Evolutionary conservation across 2,797 vertebrate species (phyloP), one percentile per base, ranked within the genome.

Genomic region (Acanthopagrus latus): DNA sequence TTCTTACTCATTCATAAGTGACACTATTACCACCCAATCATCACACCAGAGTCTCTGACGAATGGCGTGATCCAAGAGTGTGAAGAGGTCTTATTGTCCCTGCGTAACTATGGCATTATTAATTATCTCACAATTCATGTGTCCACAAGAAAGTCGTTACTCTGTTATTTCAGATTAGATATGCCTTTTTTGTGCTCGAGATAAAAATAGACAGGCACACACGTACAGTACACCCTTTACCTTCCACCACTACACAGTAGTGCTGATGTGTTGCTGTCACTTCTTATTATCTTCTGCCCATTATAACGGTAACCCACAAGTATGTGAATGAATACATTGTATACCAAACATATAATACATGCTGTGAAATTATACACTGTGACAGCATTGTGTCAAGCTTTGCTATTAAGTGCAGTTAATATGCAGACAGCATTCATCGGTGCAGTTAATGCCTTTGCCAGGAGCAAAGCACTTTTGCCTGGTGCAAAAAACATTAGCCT

Each of bases 121-220:
- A 64, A 66, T 65, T 76, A 82, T 80, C 60, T 50, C 38, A 18
- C n/a, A 59, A 87, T 80, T 82, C 71, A 84, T 79, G 73, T 73
- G 64, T 69, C 74, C 75, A 68, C 58, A 83, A 87, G 84, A 72
- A 84, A 71, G 66, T 62, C 4, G 46, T 86, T 84, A 75, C 72
- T 74, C 48, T n/a, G 14, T 64, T 76, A 79, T 83, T 47, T 69
- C 25, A 57, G 54, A 86, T 90, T 76, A 80, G 59, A 85, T 78
- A 82, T 71, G 74, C 64, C 66, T 23, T 63, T 63, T 82, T 65
- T 74, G 71, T 88, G 76, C 85, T 70, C 46, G 20, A 62, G 62
- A 74, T 83, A 83, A 85, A 87, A 88, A 84, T 79, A 88, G 81
- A 68, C 62, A 74, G 76, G 64, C 60, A 67, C 64, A 74, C 65